Evolutionary conservation across 1,140 invertebrate species (phyloP).

Genomic region (Ceratina calcarata): DNA sequence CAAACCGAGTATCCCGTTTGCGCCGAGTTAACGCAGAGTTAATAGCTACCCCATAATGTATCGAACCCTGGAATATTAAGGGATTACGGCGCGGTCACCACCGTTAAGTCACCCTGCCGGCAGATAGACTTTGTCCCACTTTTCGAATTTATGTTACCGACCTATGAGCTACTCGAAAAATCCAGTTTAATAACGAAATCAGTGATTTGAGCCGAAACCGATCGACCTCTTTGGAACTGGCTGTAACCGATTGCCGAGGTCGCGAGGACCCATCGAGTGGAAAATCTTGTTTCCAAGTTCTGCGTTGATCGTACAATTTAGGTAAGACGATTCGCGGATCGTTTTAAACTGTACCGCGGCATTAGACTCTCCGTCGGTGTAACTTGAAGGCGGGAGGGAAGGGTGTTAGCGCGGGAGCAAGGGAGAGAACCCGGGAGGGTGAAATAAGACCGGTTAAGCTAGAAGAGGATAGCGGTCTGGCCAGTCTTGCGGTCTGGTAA

Average conservation of each 20-base stretch:
- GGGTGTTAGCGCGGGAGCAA: neutral
- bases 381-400: no score
- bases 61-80: slow-evolving; percentile 68
- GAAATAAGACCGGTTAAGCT: slow-evolving; percentile 48
- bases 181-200: neutral
- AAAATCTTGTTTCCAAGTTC: neutral
- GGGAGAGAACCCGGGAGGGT: slow-evolving; percentile 6
- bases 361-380: slow-evolving; percentile 11
- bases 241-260: no score
- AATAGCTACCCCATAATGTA: slow-evolving; percentile 68
- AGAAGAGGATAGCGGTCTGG: slow-evolving; percentile 48
- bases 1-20: slow-evolving; percentile 66
- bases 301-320: neutral
- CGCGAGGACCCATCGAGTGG: neutral
- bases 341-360: slow-evolving; percentile 30
- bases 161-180: slow-evolving; percentile 15
- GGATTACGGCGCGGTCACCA: slow-evolving; percentile 60
- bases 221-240: no score
- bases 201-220: no score
- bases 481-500: slow-evolving; percentile 64
- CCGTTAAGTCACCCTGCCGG: slow-evolving; percentile 50
- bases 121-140: slow-evolving; percentile 50
- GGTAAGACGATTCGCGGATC: slow-evolving; percentile 31
- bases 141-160: slow-evolving; percentile 43
- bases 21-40: slow-evolving; percentile 69